Base-by-base conservation (phyloP, 2,113 vertebrate genomes). In the Buteo buteo region DNA sequence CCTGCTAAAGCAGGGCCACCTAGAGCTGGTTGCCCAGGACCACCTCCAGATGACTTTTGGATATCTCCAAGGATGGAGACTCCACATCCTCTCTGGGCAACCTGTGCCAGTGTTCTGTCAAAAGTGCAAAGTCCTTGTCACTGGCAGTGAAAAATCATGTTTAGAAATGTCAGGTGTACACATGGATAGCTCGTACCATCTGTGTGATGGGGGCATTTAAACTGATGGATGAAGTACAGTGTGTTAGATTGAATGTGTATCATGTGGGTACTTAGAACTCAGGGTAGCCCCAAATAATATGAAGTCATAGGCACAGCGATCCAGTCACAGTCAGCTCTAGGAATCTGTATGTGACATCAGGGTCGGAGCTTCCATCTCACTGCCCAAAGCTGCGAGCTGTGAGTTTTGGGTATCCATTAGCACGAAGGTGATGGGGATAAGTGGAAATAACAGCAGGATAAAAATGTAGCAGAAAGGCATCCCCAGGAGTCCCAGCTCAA, bases 211-310 rank as follows among this genome's bases (percentile, higher is more conserved):
- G 42, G 19, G 14, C 40, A 13, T 73, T 42, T 20, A 18, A 45
- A 40, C 24, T 36, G 4, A 42, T 5, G 50, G 76, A 9, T 32
- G 20, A 28, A 52, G 36, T 22, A 61, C 58, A 47, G 16, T 21
- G 28, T 8, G 52, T 19, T 21, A 31, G 22, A 16, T 1, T 17
- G 64, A 47, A 13, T 1, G 0, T 20, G 11, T 16, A 16, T 19
- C 50, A 10, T 3, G 34, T 20, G 40, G 74, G 11, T 50, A 6
- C 29, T 55, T 50, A 16, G 3, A 42, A 42, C 36, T 44, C 42
- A 31, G 47, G 54, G 18, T 2, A 52, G 21, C n/a, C 58, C 34
- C 45, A 32, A 32, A 36, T 24, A 28, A 21, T 3, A 24, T 0
- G 26, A 70, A 84, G 50, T 36, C 85, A 9, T 1, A 38, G 19